Conservation (phyloP, 1,140 invertebrate species). For the Diplogasteroides magnus region DNA sequence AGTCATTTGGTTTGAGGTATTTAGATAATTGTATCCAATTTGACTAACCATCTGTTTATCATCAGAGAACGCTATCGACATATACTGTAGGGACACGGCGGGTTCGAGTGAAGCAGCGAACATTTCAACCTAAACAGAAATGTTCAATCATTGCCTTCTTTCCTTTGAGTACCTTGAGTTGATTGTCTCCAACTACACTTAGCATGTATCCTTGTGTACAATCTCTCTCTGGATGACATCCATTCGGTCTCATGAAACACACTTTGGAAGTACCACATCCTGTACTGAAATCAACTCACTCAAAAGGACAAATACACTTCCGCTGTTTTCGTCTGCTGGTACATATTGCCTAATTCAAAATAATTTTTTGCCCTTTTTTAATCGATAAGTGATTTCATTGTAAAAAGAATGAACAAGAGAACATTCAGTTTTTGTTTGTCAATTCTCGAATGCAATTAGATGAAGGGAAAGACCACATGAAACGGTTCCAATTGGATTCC, state of each 20-base stretch:
- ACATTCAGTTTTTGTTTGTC: too few relatives aligned
- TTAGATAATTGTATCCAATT: too few relatives aligned
- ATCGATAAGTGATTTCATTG: too few relatives aligned
- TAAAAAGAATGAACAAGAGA: too few relatives aligned
- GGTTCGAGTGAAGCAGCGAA: slow-evolving; percentile 34
- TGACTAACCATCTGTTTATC: slow-evolving; percentile 37
- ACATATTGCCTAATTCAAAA: too few relatives aligned
- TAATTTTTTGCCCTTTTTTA: too few relatives aligned
- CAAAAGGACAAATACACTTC: too few relatives aligned
- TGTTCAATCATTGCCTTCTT: slow-evolving; percentile 1
- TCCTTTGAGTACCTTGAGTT: neutral
- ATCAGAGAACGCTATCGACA: slow-evolving; percentile 41
- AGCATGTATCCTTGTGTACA: neutral
- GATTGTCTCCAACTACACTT: neutral
- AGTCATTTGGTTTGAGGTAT: too few relatives aligned
- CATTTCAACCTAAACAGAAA: slow-evolving; percentile 32
- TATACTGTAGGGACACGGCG: slow-evolving; percentile 35
- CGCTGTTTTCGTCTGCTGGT: too few relatives aligned
- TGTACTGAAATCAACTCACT: neutral
- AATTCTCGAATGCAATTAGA: too few relatives aligned
- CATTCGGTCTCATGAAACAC: neutral
- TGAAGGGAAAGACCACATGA: too few relatives aligned
- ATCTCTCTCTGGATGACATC: neutral
- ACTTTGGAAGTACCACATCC: neutral
- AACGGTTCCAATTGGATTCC: too few relatives aligned